Evolutionary conservation across 2,888 invertebrate genomes (phyloP).

Genomic region (Pteria penguin): DNA sequence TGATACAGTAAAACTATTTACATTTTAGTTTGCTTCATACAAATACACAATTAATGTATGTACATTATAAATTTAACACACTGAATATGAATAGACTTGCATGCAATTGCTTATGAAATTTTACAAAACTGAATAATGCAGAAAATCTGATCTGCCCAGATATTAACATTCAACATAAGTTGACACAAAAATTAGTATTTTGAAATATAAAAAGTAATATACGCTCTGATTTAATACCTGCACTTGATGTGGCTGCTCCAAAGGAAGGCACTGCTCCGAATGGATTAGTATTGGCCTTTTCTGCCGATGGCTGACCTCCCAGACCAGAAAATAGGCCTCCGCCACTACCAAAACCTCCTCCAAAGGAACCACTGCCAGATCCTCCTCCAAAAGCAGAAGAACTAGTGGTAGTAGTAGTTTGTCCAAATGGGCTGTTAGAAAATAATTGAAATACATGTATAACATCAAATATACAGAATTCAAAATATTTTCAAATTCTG

Average conservation of each 20-base stretch:
- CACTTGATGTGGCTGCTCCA: constrained; percentile 39
- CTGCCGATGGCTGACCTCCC: constrained; percentile 78
- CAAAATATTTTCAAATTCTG: too few species aligned
- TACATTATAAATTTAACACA: too few species aligned
- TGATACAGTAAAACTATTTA: too few species aligned
- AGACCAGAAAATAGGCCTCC: constrained; percentile 70
- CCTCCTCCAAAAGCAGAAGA: constrained; percentile 8
- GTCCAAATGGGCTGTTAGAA: constrained; percentile 41
- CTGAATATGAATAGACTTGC: too few species aligned
- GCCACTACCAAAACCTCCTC: constrained; percentile 33
- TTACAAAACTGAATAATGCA: too few species aligned
- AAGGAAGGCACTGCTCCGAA: constrained; percentile 72
- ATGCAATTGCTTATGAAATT: too few species aligned
- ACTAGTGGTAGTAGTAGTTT: constrained; percentile 21
- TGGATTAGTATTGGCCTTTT: constrained; percentile 79
- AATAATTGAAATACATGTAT: background rate
- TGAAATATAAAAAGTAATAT: background rate
- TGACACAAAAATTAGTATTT: too few species aligned
- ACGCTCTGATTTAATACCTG: constrained; percentile 18
- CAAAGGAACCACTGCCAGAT: constrained; percentile 27
- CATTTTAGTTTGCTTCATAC: too few species aligned
- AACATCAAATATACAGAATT: too few species aligned
- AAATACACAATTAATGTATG: too few species aligned
- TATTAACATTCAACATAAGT: too few species aligned
- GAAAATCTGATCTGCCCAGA: too few species aligned